phyloP scores from a whole-genome alignment of 2,113 vertebrate genomes.

The Micronycteris hirsuta region DNA sequence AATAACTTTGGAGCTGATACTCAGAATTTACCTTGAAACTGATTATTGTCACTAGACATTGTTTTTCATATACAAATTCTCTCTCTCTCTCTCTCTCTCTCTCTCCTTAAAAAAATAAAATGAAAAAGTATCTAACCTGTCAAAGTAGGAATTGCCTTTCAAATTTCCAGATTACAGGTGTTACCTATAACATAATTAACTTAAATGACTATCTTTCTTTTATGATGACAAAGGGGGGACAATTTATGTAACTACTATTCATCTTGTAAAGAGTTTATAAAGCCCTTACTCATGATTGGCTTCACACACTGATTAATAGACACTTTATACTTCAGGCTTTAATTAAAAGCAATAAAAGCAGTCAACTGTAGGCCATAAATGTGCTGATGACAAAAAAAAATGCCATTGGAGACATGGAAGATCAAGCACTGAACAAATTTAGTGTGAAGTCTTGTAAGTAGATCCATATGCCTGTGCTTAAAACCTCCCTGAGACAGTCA shows the following conservation, averaged over 20 bases:
- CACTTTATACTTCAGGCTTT: slow-evolving; percentile 81
- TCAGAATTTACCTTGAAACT: neutral
- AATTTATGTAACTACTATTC: slow-evolving; percentile 72
- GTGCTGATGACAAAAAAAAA: slow-evolving; percentile 74
- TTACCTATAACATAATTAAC: slow-evolving; percentile 75
- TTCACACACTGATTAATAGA: slow-evolving; percentile 80
- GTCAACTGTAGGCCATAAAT: slow-evolving; percentile 81
- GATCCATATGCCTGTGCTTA: slow-evolving; percentile 72
- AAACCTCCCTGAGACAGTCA: slow-evolving; percentile 50
- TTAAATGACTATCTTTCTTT: slow-evolving; percentile 71
- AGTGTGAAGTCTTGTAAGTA: slow-evolving; percentile 78
- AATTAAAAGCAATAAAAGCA: slow-evolving; percentile 86
- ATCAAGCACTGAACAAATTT: slow-evolving; percentile 80
- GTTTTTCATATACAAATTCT: neutral
- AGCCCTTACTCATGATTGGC: slow-evolving; percentile 70
- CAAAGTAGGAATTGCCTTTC: slow-evolving; percentile 67
- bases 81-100: neutral
- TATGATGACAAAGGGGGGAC: slow-evolving; percentile 76
- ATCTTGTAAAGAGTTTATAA: slow-evolving; percentile 75
- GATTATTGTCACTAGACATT: rapidly evolving
- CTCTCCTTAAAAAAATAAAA: slow-evolving; percentile 39
- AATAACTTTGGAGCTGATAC: too few relatives aligned
- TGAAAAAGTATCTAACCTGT: slow-evolving; percentile 29
- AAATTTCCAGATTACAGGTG: slow-evolving; percentile 73
- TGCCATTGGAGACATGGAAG: slow-evolving; percentile 74